A percentile compares a stretch with the other conserved stretches of the same genome.
Evolutionary conservation across 2,888 invertebrate species (phyloP).

Genomic region (Gnatocerus cornutus): DNA sequence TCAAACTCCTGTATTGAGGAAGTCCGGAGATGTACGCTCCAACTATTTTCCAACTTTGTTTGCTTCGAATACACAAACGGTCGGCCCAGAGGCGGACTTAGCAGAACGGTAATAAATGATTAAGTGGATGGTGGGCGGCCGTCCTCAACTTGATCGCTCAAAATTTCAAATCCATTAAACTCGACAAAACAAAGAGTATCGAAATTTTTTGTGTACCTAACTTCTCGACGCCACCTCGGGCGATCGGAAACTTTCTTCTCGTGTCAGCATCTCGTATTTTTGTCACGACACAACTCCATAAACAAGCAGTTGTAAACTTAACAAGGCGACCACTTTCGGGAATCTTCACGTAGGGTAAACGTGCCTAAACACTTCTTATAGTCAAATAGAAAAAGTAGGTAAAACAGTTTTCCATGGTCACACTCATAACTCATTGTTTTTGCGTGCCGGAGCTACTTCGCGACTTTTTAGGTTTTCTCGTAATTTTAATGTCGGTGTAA

Average conservation of each 20-base stretch:
- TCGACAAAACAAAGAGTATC: too few relatives aligned
- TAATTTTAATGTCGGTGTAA: constrained; percentile 30
- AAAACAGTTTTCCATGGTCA: constrained; percentile 4
- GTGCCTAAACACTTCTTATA: constrained; percentile 14
- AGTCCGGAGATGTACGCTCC: constrained; percentile 48
- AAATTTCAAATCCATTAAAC: too few relatives aligned
- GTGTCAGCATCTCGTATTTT: constrained; percentile 29
- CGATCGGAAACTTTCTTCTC: constrained; percentile 33
- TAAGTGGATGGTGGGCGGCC: constrained; percentile 5
- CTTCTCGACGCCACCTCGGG: constrained; percentile 21
- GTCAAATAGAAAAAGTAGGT: neutral
- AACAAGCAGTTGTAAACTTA: constrained; percentile 28
- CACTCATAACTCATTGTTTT: constrained; percentile 30
- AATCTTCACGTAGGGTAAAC: constrained; percentile 9
- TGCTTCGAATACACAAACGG: constrained; percentile 41
- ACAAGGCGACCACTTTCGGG: constrained; percentile 1
- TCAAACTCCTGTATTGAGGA: constrained; percentile 51
- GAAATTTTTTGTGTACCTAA: constrained; percentile 7
- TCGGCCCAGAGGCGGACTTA: constrained; percentile 26
- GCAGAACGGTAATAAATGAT: constrained; percentile 6
- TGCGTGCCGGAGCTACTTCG: constrained; percentile 31
- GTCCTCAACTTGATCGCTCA: too few relatives aligned
- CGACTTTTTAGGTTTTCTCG: constrained; percentile 25
- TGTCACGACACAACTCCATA: constrained; percentile 36
- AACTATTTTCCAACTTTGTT: constrained; percentile 45